Base-by-base conservation (phyloP, 2,797 vertebrate genomes). In the Taenioides sp. region DNA sequence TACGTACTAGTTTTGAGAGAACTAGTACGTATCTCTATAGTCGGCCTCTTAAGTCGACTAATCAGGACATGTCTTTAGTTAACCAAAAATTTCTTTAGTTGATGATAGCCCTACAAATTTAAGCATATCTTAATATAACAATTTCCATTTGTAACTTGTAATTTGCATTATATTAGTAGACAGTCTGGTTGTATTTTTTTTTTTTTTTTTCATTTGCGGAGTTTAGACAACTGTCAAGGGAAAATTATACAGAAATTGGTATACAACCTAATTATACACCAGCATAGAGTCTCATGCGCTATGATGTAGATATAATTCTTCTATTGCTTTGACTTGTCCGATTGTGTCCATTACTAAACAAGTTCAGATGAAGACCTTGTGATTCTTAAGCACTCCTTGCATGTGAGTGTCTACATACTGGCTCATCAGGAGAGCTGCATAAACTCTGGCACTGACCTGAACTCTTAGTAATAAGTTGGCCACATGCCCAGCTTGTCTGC, bases 381-480 rank as follows among this genome's bases (percentile, higher is more conserved):
- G 40, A 84, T 92, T 93, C 88, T 83, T 69, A 49, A 3, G 63
- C 55, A 62, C 73, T 77, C 77, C 72, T 73, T 86, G 66, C 84
- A 82, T 79, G 75, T 80, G 76, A 85, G 84, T 71, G 68, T 87
- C 50, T 75, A 79, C 80, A 78, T 78, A 79, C 73, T 77, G 73
- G 80, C 81, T 89, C 72, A 71, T 73, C 84, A 85, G 80, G 70
- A 78, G 84, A 85, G 80, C 78, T 71, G 68, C 20, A 65, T 91
- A 87, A 91, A 91, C 89, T 87, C 88, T 91, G 85, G 84, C 76
- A 71, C 77, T 76, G 83, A 87, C 87, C 84, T 88, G 72, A 86
- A 82, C 84, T 92, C 80, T 63, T 78, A 90, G 78, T 87, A 90
- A 89, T 85, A 88, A 87, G 58, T 80, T 92, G 89, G 83, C 79